Conservation (phyloP, 2,113 vertebrate species). For the Dipodomys stephensi region DNA sequence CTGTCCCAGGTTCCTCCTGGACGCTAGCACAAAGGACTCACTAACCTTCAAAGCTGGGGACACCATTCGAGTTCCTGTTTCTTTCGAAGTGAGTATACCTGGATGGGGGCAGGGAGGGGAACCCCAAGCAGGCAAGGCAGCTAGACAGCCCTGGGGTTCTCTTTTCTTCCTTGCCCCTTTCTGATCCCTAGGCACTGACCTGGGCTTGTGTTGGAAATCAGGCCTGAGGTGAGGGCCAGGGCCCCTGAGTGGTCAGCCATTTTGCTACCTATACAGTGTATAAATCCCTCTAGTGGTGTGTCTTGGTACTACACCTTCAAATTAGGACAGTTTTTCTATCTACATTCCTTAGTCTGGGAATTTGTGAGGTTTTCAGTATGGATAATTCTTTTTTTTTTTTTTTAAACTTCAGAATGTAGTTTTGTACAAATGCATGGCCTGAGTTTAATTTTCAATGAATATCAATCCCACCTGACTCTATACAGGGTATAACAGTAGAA, state of each 20-base stretch:
- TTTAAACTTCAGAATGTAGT: not conserved
- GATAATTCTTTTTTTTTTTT: not conserved
- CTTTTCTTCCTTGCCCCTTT: not conserved
- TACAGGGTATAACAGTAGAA: fast-evolving
- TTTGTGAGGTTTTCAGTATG: not conserved
- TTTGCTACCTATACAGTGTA: fast-evolving
- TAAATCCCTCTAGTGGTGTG: not conserved
- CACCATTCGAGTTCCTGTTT: constrained; percentile 88
- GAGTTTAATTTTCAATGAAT: not conserved
- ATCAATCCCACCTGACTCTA: not conserved
- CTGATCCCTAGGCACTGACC: too few species aligned
- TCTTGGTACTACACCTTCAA: not conserved
- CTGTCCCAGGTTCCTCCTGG: constrained; percentile 89
- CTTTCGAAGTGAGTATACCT: constrained; percentile 90
- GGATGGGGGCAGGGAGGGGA: not conserved
- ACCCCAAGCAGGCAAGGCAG: not conserved
- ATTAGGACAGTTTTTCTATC: fast-evolving
- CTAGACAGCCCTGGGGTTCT: not conserved
- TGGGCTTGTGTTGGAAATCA: not conserved
- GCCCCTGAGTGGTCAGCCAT: fast-evolving
- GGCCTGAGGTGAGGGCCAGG: not conserved
- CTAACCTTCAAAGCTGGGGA: constrained; percentile 91
- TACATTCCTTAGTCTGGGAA: not conserved
- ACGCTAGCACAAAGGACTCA: constrained; percentile 88
- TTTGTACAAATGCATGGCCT: not conserved